Conservation (phyloP, 2,888 invertebrate species). For the Lagria hirta region DNA sequence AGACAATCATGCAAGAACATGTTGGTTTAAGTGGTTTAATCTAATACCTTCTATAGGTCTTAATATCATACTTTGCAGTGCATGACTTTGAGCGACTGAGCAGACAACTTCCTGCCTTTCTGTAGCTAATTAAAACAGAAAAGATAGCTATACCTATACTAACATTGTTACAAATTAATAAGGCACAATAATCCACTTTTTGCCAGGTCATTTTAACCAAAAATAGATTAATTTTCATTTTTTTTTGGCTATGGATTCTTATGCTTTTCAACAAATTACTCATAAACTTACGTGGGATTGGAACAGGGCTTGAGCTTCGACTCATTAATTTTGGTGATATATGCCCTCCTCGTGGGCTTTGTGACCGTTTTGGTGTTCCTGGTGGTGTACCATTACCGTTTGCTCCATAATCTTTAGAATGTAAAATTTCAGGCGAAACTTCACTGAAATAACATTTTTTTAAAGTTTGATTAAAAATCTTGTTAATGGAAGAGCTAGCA, state of each 20-base stretch:
- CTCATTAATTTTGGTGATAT: conserved; percentile 57
- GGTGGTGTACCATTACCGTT: conserved; percentile 79
- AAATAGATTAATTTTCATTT: no score
- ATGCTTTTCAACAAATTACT: no score
- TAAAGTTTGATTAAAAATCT: conserved; percentile 5
- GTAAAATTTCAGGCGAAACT: conserved; percentile 3
- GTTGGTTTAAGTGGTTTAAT: conserved; percentile 4
- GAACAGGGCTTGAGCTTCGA: conserved; percentile 63
- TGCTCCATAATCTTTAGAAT: conserved; percentile 53
- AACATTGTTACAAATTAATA: conserved; percentile 4
- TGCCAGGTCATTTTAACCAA: no score
- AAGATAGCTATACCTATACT: conserved; percentile 21
- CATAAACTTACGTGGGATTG: conserved; percentile 60
- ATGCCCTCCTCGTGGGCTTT: conserved; percentile 56
- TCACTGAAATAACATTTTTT: conserved; percentile 6
- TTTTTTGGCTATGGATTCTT: no score
- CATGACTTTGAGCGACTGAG: conserved; percentile 16
- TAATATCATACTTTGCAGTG: conserved; percentile 13
- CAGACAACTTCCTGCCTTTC: conserved; percentile 18
- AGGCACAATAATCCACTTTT: conserved; percentile 1
- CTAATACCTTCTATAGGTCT: conserved; percentile 20
- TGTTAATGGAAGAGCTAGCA: no score
- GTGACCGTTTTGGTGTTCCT: conserved; percentile 63
- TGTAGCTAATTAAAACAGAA: conserved; percentile 13
- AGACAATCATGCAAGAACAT: no score